Evolutionary conservation across 2,888 invertebrate species (phyloP), one percentile per base, ranked within the genome.

Genomic region (Scelioninae gen. 2): DNA sequence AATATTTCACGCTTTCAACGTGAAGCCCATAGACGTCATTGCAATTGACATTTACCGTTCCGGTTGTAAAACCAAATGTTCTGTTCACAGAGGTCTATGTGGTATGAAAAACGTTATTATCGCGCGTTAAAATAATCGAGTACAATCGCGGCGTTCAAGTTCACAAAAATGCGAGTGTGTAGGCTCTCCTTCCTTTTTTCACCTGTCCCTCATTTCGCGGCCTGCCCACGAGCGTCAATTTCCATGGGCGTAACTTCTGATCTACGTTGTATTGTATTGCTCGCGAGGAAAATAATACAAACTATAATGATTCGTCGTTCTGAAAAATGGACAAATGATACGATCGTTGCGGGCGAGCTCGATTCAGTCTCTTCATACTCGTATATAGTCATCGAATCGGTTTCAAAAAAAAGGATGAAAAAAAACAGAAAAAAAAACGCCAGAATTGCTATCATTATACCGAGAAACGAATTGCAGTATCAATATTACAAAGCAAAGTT

Each of bases 231-330:
- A 45, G 41, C 31, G 35, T 10, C 57, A 58, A 64, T 73, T 69
- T 69, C 52, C 64, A 48, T 64, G 69, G 73, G 73, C 69, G 73
- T 69, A 45, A 68, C 68, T 60, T 43, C 48, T 68, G 63, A 52
- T 61, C 53, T 22, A 50, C 73, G 50, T 63, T 58, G 53, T 53
- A 73, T 64, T 69, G 69, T 60, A 48, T 50, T 37, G 18, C 58
- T 48, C 52, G 22, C 52, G 53, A 58, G 22, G 31, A 45, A 60
- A 69, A 72, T 65, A 60, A 72, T 46, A 41, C 19, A 65, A 72
- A 72, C 53, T n/a, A 31, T 60, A 72, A 72, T 65, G 65, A 65
- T 41, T 72, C 65, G 60, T 53, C 46, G 60, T 46, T 64, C 16
- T 10, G 41, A 70, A 71, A 64, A 64, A 52, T 57, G 37, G 41